Evolutionary conservation across 2,797 vertebrate species (phyloP), one percentile per base, ranked within the genome.

Genomic region (Apogon hyalosoma): DNA sequence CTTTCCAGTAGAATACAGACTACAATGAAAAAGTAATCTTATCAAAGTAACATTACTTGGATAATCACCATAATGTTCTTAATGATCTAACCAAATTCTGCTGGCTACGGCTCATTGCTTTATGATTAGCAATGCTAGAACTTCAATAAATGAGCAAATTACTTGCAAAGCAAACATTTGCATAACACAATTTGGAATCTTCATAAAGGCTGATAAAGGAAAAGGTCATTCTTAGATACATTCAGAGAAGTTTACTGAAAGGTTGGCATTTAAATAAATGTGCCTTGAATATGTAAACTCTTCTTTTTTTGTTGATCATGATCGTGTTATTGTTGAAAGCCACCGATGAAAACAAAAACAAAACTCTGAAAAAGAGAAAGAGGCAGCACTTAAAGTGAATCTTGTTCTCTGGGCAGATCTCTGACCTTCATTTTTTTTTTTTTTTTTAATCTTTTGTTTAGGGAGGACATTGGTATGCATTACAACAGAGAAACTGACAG

Each of bases 391-490:
- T 45, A 58, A 59, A 62, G 48, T 13, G 56, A 65, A 66, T 54
- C 43, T 47, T 24, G 7, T 50, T 59, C 39, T 45, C 33, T 33
- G 50, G 40, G 11, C 40, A 45, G 49, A 77, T 48, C n/a, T 4
- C 11, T 50, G 57, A 79, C 60, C 63, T 72, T 79, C 59, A 48
- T 54, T 28, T 55, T 63, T 24, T 24, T 24, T 2, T 24, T 2
- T 24, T 24, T 24, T 24, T 24, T 24, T 24, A 2, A 45, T 45
- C 55, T 65, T 43, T 55, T 51, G 24, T 7, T 48, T 12, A 13
- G 56, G 2, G 49, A 56, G 43, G 50, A 76, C 48, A 80, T 75
- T 79, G 18, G 42, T 66, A 77, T 84, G 73, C 72, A 67, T 77
- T 75, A 69, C 48, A 71, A 46, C 39, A 6, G 39, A 6, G 11